These are phyloP conservation scores for Ceyx melanurus DNA, from an alignment of 2,113 vertebrate genomes.

Conservation along the genomic window DNA sequence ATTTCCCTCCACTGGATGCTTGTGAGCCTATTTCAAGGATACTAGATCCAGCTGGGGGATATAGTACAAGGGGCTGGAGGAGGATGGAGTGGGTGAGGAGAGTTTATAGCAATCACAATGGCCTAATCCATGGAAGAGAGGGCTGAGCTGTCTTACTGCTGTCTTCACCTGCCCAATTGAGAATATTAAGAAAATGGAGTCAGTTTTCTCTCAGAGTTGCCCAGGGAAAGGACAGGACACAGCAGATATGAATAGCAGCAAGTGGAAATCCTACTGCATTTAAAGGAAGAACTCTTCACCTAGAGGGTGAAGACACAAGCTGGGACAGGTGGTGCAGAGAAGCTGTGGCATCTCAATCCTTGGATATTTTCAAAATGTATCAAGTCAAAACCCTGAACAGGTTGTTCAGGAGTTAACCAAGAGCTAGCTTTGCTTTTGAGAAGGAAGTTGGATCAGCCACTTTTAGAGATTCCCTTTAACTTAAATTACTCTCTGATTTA, in stretches of 20 bases:
- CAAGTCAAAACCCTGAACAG: neutral
- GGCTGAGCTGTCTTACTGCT: neutral
- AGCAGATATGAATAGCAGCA: neutral
- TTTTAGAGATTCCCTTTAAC: neutral
- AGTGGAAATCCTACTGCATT: neutral
- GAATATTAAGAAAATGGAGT: neutral
- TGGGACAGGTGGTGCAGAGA: neutral
- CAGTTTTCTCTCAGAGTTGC: neutral
- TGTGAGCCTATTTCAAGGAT: neutral
- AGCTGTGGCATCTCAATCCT: neutral
- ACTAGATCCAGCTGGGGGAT: fast-evolving
- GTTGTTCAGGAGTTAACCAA: neutral
- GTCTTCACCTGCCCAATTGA: neutral
- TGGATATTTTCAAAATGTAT: neutral
- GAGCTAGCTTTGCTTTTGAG: neutral
- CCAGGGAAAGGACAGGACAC: neutral
- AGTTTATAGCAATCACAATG: neutral
- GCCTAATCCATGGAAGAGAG: neutral
- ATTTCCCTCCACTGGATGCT: neutral
- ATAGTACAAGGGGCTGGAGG: neutral
- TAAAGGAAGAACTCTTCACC: neutral
- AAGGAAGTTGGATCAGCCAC: neutral
- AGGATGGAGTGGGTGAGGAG: neutral
- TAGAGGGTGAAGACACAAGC: neutral
- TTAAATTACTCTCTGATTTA: neutral